A percentile compares a stretch with the other conserved stretches of the same genome.
phyloP scores from a whole-genome alignment of 2,888 invertebrate species.

The Chesias legatella region DNA sequence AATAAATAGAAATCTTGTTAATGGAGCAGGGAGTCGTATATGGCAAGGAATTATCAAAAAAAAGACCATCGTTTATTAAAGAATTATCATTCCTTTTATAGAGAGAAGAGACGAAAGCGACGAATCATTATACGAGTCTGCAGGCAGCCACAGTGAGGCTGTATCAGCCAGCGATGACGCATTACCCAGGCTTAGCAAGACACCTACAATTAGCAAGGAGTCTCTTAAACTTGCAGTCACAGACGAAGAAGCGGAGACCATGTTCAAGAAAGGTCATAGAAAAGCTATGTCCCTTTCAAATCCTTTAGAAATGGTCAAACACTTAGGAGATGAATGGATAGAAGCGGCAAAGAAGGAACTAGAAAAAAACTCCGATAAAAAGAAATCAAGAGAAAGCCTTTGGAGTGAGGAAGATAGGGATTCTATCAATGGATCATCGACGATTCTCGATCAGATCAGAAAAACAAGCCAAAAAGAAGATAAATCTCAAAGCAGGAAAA shows the following conservation, averaged over 20 bases:
- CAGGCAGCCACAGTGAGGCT: slow-evolving; percentile 70
- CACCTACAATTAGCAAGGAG: slow-evolving; percentile 71
- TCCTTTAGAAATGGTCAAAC: slow-evolving; percentile 70
- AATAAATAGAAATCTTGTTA: not conserved
- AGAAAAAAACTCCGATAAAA: slow-evolving; percentile 64
- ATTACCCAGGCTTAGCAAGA: slow-evolving; percentile 58
- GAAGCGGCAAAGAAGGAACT: slow-evolving; percentile 61
- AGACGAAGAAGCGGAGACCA: slow-evolving; percentile 67
- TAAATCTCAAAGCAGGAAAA: slow-evolving; percentile 55
- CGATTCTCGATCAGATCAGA: slow-evolving; percentile 58
- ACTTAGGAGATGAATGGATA: slow-evolving; percentile 72
- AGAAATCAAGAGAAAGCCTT: slow-evolving; percentile 72
- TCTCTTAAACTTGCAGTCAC: slow-evolving; percentile 70
- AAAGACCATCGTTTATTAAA: not conserved
- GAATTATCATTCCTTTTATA: slow-evolving; percentile 43
- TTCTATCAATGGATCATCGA: slow-evolving; percentile 61
- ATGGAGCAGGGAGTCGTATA: slow-evolving; percentile 4
- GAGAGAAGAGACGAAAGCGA: slow-evolving; percentile 74
- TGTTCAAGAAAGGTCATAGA: slow-evolving; percentile 63
- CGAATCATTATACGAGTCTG: slow-evolving; percentile 73
- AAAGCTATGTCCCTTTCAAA: slow-evolving; percentile 76
- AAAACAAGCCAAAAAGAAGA: slow-evolving; percentile 70
- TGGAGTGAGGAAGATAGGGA: slow-evolving; percentile 75
- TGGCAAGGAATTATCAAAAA: slow-evolving; percentile 20
- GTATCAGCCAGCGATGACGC: slow-evolving; percentile 72